A percentile compares a stretch with the other conserved stretches of the same genome.
phyloP scores from a whole-genome alignment of 2,113 vertebrate species.

The Chinchilla lanigera region DNA sequence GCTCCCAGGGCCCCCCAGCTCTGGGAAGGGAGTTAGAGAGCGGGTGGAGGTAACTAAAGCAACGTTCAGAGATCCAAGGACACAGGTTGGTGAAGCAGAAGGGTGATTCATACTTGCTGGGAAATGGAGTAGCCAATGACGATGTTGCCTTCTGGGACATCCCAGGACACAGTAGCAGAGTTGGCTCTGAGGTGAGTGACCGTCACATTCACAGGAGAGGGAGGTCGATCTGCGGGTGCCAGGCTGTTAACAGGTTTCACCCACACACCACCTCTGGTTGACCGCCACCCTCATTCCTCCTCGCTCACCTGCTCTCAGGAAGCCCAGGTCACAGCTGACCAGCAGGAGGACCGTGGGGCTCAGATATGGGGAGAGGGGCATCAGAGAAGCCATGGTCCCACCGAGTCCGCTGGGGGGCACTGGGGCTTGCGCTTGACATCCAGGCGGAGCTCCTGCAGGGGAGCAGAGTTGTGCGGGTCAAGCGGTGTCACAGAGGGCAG shows the following conservation, averaged over 20 bases:
- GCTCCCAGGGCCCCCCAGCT: neutral
- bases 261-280: neutral
- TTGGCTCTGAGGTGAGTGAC: conserved; percentile 96
- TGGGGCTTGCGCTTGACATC: conserved; percentile 71
- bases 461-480: conserved; percentile 45
- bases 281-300: neutral
- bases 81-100: conserved; percentile 54
- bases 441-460: conserved; percentile 74
- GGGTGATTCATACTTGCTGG: conserved; percentile 92
- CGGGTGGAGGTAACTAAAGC: neutral
- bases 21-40: neutral
- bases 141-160: conserved; percentile 96
- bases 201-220: conserved; percentile 96
- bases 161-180: conserved; percentile 97
- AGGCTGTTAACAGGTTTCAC: conserved; percentile 59
- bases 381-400: conserved; percentile 79
- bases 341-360: conserved; percentile 90
- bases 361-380: conserved; percentile 78
- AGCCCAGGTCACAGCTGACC: conserved; percentile 93
- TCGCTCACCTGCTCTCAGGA: conserved; percentile 95
- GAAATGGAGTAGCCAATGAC: conserved; percentile 98
- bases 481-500: conserved; percentile 13
- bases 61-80: conserved; percentile 66
- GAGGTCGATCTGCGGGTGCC: conserved; percentile 92
- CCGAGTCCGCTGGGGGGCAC: conserved; percentile 56